These are phyloP conservation scores for Ginglymostoma cirratum DNA, from an alignment of 2,113 vertebrate species.

Conservation along the genomic window DNA sequence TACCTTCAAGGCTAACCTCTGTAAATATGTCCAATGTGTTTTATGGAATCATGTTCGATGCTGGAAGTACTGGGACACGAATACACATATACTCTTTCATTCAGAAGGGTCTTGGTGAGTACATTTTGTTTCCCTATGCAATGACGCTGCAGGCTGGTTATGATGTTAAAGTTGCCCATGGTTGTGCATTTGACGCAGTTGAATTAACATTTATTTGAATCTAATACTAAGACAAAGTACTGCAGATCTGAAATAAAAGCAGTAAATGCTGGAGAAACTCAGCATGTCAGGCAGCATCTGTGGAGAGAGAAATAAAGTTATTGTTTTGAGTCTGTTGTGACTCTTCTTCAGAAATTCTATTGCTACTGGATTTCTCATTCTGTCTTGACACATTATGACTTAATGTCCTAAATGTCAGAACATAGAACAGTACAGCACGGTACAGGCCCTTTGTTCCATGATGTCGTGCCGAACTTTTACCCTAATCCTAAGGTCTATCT, in stretches of 20 bases:
- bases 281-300: too few relatives aligned
- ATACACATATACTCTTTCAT: conserved; percentile 96
- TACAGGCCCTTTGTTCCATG: too few relatives aligned
- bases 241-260: too few relatives aligned
- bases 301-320: too few relatives aligned
- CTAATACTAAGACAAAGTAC: too few relatives aligned
- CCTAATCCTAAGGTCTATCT: too few relatives aligned
- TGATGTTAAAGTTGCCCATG: background rate
- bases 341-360: background rate
- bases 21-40: conserved; percentile 61
- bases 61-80: conserved; percentile 90
- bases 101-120: conserved; percentile 75
- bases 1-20: conserved; percentile 65
- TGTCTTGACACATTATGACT: background rate
- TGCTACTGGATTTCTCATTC: background rate
- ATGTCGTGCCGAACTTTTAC: too few relatives aligned
- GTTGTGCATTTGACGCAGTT: background rate
- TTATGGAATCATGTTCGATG: conserved; percentile 95
- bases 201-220: background rate
- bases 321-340: too few relatives aligned
- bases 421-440: too few relatives aligned
- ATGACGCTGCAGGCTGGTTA: background rate
- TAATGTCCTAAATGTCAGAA: background rate
- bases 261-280: too few relatives aligned
- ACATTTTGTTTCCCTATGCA: background rate